Conservation (phyloP, 2,888 invertebrate species). For the Invenusta paracnida region DNA sequence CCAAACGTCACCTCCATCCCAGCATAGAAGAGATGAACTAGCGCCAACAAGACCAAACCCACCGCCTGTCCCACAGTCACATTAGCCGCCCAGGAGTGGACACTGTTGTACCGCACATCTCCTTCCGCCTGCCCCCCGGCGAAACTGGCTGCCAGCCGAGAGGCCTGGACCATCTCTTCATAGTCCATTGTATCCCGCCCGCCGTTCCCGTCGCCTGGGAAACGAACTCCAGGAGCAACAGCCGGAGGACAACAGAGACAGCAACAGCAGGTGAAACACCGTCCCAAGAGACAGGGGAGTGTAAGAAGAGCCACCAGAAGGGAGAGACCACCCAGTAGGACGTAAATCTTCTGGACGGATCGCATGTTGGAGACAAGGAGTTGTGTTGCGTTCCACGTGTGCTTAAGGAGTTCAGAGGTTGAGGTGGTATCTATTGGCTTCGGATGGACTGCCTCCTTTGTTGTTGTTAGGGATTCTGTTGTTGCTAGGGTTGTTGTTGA, state of each 20-base stretch:
- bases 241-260: too few species aligned
- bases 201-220: background rate
- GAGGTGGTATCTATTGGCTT: too few species aligned
- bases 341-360: background rate
- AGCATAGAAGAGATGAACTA: background rate
- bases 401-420: too few species aligned
- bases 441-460: too few species aligned
- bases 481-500: background rate
- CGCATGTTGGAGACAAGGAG: background rate
- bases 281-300: background rate
- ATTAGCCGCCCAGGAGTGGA: background rate
- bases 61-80: background rate
- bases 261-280: background rate
- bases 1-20: constrained; percentile 33
- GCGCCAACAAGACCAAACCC: background rate
- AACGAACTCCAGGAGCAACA: background rate
- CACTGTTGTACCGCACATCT: background rate
- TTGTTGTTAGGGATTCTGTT: background rate
- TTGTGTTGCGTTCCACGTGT: background rate
- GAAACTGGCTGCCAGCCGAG: background rate
- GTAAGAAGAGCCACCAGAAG: background rate
- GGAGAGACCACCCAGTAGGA: background rate
- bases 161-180: background rate
- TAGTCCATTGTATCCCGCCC: background rate
- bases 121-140: background rate